Conservation (phyloP, 2,797 vertebrate genomes). For the Sparidentex hasta region DNA sequence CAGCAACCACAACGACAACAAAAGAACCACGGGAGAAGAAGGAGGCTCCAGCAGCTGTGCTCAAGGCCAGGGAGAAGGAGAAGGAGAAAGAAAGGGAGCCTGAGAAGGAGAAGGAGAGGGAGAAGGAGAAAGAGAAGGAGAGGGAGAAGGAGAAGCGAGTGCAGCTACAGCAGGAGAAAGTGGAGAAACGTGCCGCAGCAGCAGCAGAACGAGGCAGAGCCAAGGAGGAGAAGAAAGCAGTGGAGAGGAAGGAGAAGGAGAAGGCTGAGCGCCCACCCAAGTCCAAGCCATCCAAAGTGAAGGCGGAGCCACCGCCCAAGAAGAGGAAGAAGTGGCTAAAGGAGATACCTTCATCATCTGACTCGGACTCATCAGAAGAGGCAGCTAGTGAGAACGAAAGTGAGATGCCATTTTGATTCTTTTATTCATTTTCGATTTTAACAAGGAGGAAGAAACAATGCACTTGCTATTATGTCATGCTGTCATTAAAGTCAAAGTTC, state of each 20-base stretch:
- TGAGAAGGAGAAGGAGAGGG: conserved; percentile 69
- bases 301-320: conserved; percentile 85
- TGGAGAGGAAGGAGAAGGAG: conserved; percentile 77
- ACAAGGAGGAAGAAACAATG: neutral
- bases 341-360: conserved; percentile 91
- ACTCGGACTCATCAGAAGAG: conserved; percentile 91
- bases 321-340: conserved; percentile 97
- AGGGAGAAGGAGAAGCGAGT: conserved; percentile 74
- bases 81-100: conserved; percentile 68
- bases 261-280: conserved; percentile 77
- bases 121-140: conserved; percentile 68
- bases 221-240: conserved; percentile 77
- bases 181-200: conserved; percentile 68
- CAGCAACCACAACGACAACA: conserved; percentile 6
- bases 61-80: conserved; percentile 75
- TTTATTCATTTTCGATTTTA: neutral
- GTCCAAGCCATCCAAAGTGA: conserved; percentile 86
- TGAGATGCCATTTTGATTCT: conserved; percentile 66
- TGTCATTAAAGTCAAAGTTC: neutral
- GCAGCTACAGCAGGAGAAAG: conserved; percentile 72
- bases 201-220: conserved; percentile 66
- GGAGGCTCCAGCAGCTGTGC: conserved; percentile 53
- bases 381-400: conserved; percentile 92
- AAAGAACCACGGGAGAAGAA: conserved; percentile 79
- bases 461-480: neutral